Base-by-base conservation (phyloP, 1,140 invertebrate species). In the Rhagoletis zephyria region DNA sequence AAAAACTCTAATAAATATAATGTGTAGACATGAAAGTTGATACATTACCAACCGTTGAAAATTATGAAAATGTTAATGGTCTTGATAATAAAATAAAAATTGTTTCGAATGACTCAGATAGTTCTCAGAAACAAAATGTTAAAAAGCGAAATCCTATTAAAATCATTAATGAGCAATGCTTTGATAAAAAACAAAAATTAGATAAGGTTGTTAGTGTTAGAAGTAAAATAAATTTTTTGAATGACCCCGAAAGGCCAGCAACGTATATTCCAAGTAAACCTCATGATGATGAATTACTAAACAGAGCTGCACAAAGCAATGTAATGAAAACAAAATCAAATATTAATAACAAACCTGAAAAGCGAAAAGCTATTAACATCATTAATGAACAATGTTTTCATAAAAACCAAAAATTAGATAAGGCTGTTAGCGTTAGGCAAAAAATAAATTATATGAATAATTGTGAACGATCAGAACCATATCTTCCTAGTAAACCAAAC, bases 1-100 rank as follows among this genome's bases (percentile, higher is more conserved):
- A 60, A 74, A 81, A 87, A 67, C 63, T 87, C n/a, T n/a, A 48
- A 85, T 67, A 60, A 86, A 87, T 77, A 51, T 87, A 88, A 30
- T 45, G 19, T 30, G 48, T n/a, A 65, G 51, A 45, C 9, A 40
- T 60, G 12, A 45, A 45, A 56, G 30, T 40, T 45, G 12, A 9
- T 81, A 87, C 19, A 61, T 42, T 6, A 56, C 45, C 12, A 48
- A 87, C 16, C 30, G 30, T 87, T 61, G 51, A 77, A 87, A 48
- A 45, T 16, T 12, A 65, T 45, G 30, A 61, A 56, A 56, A 86
- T 77, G 30, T n/a, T n/a, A 61, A 70, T 42, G 42, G 19, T 45
- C 16, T 45, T 70, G 64, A 87, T 56, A 87, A 87, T 56, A 60
- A 87, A 48, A 19, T 51, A 67, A 56, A 56, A 40, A 67, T 85